These are phyloP conservation scores for Lapara coniferarum DNA, from an alignment of 2,888 invertebrate genomes.

Conservation along the genomic window DNA sequence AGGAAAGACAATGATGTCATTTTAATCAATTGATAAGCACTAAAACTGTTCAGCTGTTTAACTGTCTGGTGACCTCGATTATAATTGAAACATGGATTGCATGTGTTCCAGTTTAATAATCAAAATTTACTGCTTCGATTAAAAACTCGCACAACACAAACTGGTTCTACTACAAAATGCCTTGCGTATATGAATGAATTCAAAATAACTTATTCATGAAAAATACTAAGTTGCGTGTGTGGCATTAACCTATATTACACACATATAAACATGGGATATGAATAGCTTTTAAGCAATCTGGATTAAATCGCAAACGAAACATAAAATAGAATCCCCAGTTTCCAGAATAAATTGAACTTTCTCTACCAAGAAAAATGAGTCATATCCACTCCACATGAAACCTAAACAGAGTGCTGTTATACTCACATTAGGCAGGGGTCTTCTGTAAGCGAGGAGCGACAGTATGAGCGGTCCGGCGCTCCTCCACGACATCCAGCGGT, in stretches of 20 bases:
- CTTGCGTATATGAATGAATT: neutral
- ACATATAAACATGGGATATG: too few relatives aligned
- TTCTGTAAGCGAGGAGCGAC: constrained; percentile 92
- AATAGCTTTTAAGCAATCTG: too few relatives aligned
- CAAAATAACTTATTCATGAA: constrained; percentile 3
- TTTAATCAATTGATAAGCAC: neutral
- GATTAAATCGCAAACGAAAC: too few relatives aligned
- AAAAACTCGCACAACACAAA: neutral
- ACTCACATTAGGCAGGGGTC: constrained; percentile 90
- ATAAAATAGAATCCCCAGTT: too few relatives aligned
- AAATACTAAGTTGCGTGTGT: neutral
- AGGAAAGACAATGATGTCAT: neutral
- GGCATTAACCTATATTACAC: too few relatives aligned
- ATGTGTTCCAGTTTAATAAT: neutral
- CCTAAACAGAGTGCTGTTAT: neutral
- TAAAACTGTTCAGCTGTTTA: neutral
- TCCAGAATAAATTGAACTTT: too few relatives aligned
- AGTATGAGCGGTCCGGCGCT: constrained; percentile 95
- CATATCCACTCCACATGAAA: neutral
- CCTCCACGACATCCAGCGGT: constrained; percentile 95
- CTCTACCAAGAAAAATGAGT: neutral
- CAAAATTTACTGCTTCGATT: constrained; percentile 5
- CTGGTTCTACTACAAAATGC: neutral
- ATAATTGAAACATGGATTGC: neutral
- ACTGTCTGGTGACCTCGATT: constrained; percentile 16